A percentile compares a stretch with the other conserved stretches of the same genome.
phyloP scores from a whole-genome alignment of 2,797 vertebrate species.

The Sebastes itinus region DNA sequence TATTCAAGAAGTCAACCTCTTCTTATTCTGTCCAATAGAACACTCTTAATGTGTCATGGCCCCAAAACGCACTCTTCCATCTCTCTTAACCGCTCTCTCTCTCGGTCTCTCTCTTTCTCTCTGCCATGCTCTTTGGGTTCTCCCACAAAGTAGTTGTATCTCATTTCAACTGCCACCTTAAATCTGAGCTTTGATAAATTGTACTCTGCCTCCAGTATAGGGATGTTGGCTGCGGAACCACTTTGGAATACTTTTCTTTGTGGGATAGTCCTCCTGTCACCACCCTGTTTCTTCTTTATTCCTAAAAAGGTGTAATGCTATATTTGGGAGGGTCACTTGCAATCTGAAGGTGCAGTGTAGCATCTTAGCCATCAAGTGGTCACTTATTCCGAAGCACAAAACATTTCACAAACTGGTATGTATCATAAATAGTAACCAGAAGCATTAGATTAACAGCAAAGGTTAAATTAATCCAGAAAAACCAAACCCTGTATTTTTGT shows the following conservation, averaged over 20 bases:
- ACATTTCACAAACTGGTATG: slow-evolving; percentile 56
- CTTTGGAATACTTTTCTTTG: slow-evolving; percentile 1
- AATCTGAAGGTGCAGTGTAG: not conserved
- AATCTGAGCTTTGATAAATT: slow-evolving; percentile 15
- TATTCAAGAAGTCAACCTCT: slow-evolving; percentile 58
- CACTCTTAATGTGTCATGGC: not conserved
- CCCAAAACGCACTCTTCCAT: slow-evolving; percentile 48
- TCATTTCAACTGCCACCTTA: slow-evolving; percentile 25
- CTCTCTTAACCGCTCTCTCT: slow-evolving; percentile 28
- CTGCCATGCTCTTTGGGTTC: slow-evolving; percentile 25
- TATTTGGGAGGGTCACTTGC: slow-evolving; percentile 3
- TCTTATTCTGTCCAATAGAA: slow-evolving; percentile 43
- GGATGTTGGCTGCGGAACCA: not conserved
- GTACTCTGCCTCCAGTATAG: not conserved
- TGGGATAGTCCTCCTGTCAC: not conserved
- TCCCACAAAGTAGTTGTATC: slow-evolving; percentile 32
- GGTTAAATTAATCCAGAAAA: slow-evolving; percentile 44
- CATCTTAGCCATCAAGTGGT: not conserved
- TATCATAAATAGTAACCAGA: slow-evolving; percentile 61
- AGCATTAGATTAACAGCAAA: slow-evolving; percentile 57
- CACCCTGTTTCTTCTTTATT: not conserved
- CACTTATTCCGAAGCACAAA: slow-evolving; percentile 45
- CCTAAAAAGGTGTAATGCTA: slow-evolving; percentile 5
- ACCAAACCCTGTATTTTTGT: slow-evolving; percentile 44
- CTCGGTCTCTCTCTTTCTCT: not conserved